Base-by-base conservation (phyloP, 1,140 invertebrate genomes). In the Meloidogyne exigua region DNA sequence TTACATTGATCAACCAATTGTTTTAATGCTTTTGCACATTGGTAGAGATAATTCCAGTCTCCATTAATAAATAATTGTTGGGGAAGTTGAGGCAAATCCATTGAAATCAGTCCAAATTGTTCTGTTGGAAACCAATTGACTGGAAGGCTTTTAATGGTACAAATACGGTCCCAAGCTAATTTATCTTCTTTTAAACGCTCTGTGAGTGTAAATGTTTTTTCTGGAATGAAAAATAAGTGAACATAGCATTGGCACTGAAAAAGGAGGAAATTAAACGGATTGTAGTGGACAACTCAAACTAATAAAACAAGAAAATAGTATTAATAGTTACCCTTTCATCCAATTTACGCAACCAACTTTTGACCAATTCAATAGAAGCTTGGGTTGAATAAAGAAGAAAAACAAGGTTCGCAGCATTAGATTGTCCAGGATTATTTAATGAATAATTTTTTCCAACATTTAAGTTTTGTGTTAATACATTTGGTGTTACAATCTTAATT, bases 41-140 rank as follows among this genome's bases (percentile, higher is more conserved):
- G 36, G 49, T 57, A 80, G 28, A 79, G 76, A n/a, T 39, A 72
- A 65, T 79, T 79, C 77, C 77, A 79, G 64, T 79, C 77, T 18
- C 77, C 77, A 63, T 78, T 68, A 23, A 78, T 42, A 57, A 78
- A 44, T 63, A 78, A 44, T 39, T 72, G 68, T 3, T 32, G 42
- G 36, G 78, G 25, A 18, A 79, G 49, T 65, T 72, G 62, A 15
- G 76, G 66, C 42, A 69, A 57, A n/a, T 62, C 76, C 68, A 80
- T 66, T n/a, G 64, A 23, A 23, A 75, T 18, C 18, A 79, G 72
- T n/a, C n/a, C 23, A 13, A 32, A 49, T 36, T 79, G 77, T 44
- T 79, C 77, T 21, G 67, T 76, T 23, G 77, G 77, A 39, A 79
- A 79, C 77, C 77, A 79, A 44, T 79, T 28, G 23, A 76, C 18